Conservation (phyloP, 35 echinoderm and acorn worm genomes). For the Apostichopus parvimensis region DNA sequence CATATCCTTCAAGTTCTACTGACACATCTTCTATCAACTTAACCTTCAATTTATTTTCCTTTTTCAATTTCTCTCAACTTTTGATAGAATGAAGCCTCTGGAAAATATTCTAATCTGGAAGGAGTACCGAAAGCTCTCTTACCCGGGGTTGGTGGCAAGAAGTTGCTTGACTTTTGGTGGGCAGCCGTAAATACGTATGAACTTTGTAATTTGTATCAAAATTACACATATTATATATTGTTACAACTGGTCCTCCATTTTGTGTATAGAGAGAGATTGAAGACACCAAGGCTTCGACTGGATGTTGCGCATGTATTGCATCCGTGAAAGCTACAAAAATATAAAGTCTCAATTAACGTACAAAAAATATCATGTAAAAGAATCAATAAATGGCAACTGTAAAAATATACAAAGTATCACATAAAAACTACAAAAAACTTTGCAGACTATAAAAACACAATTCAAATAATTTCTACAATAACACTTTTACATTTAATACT, state of each 20-base stretch:
- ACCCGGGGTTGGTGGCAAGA: conserved; percentile 85
- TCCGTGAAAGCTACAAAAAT: background rate
- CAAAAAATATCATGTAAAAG: background rate
- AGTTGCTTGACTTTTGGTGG: conserved; percentile 89
- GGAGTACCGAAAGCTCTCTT: conserved; percentile 81
- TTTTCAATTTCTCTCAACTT: background rate
- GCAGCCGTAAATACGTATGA: conserved; percentile 86
- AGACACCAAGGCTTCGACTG: background rate
- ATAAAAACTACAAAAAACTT: background rate
- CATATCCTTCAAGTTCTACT: too few species aligned
- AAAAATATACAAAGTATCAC: background rate
- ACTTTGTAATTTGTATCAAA: too few species aligned
- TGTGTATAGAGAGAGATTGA: background rate
- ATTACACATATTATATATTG: too few species aligned
- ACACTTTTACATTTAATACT: background rate
- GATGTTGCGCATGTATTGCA: background rate
- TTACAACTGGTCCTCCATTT: too few species aligned
- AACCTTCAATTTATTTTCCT: background rate
- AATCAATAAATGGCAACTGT: background rate
- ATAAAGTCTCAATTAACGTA: background rate
- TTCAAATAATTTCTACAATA: background rate
- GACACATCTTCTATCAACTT: background rate
- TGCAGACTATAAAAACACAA: too few species aligned
- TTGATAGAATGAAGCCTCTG: conserved; percentile 59
- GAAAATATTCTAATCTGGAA: conserved; percentile 62